Conservation (phyloP, 2,797 vertebrate genomes). For the Phataginus tetradactyla region DNA sequence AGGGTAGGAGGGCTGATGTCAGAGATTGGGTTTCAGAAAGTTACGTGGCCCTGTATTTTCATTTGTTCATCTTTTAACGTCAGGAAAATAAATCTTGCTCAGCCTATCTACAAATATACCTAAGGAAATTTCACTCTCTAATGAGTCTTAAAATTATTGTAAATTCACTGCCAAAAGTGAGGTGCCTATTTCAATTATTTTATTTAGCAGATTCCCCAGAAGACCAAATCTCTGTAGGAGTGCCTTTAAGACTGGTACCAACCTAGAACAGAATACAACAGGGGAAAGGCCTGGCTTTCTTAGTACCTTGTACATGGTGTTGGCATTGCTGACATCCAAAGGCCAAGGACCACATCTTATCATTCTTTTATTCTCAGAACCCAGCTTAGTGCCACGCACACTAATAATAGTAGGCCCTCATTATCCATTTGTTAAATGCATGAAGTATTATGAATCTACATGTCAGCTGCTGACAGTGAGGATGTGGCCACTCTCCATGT, state of each 20-base stretch:
- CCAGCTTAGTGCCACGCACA: neutral
- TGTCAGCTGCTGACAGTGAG: neutral
- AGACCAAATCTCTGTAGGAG: neutral
- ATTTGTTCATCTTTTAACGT: neutral
- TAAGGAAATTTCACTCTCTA: neutral
- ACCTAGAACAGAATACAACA: neutral
- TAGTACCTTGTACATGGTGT: accelerated
- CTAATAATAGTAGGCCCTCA: neutral
- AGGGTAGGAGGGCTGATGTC: neutral
- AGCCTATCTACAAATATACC: neutral
- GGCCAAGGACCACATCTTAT: neutral
- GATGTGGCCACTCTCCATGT: neutral
- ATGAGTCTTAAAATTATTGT: neutral
- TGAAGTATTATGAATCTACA: neutral
- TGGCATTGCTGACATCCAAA: neutral
- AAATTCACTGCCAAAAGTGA: neutral
- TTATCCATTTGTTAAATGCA: neutral
- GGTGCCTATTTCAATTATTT: neutral
- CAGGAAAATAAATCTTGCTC: neutral
- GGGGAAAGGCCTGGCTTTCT: neutral
- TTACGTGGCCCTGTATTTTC: neutral
- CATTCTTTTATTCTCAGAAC: neutral
- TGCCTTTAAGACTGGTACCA: neutral
- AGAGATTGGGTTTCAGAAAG: neutral
- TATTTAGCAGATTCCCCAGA: neutral